Conservation (phyloP, 2,797 vertebrate species). For the Pseudopleuronectes americanus region DNA sequence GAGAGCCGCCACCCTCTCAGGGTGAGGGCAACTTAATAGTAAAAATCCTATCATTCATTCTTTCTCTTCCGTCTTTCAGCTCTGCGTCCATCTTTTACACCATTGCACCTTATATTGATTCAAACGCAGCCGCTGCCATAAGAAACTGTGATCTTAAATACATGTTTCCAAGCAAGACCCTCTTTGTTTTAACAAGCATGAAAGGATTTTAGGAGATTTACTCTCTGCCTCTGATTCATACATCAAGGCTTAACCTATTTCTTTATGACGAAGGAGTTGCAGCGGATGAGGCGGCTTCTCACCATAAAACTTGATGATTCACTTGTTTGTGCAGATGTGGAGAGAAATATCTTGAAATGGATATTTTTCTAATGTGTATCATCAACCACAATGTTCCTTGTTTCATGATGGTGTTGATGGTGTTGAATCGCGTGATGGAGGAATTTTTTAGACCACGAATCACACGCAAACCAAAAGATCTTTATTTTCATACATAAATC, state of each 20-base stretch:
- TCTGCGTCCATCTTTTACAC: slow-evolving; percentile 39
- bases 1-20: slow-evolving; percentile 35
- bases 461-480: slow-evolving; percentile 25
- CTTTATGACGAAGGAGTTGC: slow-evolving; percentile 77
- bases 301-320: slow-evolving; percentile 77
- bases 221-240: slow-evolving; percentile 79
- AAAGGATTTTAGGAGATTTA: slow-evolving; percentile 80
- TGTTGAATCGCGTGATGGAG: slow-evolving; percentile 22
- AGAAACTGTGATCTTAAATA: slow-evolving; percentile 73
- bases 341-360: slow-evolving; percentile 41
- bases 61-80: slow-evolving; percentile 29
- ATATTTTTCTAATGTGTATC: slow-evolving; percentile 30
- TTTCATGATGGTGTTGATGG: slow-evolving; percentile 29
- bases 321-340: slow-evolving; percentile 59
- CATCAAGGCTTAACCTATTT: slow-evolving; percentile 85
- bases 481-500: slow-evolving; percentile 8
- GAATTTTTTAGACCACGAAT: slow-evolving; percentile 32
- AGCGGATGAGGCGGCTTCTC: slow-evolving; percentile 52
- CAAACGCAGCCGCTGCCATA: slow-evolving; percentile 56
- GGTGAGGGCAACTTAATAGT: slow-evolving; percentile 53
- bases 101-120: slow-evolving; percentile 50
- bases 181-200: slow-evolving; percentile 80
- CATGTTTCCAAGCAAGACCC: slow-evolving; percentile 68
- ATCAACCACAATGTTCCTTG: slow-evolving; percentile 22
- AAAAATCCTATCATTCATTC: slow-evolving; percentile 43